Conservation (phyloP, 2,888 invertebrate genomes). For the Furcula furcula region DNA sequence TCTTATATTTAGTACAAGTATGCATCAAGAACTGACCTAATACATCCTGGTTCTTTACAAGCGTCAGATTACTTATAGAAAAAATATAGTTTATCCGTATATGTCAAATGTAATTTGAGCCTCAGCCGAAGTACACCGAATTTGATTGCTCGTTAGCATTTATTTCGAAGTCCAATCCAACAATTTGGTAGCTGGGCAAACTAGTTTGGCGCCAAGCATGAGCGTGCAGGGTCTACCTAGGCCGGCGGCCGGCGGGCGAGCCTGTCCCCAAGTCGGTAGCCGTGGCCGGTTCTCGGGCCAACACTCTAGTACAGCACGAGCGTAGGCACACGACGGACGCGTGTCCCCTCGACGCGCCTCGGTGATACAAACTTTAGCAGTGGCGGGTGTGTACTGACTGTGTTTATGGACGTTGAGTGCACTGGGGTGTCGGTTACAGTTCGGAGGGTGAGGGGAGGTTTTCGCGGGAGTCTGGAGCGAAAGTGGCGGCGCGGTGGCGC, state of each 20-base stretch:
- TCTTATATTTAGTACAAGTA: too few species aligned
- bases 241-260: constrained; percentile 41
- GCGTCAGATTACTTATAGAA: too few species aligned
- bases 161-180: neutral
- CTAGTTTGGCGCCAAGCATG: neutral
- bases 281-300: constrained; percentile 45
- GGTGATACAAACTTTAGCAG: constrained; percentile 44
- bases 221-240: constrained; percentile 26
- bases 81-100: too few species aligned
- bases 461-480: constrained; percentile 57
- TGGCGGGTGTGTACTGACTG: constrained; percentile 48
- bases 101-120: too few species aligned
- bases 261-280: constrained; percentile 56
- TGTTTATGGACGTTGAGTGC: constrained; percentile 47
- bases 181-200: constrained; percentile 1
- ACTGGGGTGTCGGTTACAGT: constrained; percentile 35
- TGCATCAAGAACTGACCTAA: too few species aligned
- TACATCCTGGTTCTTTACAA: too few species aligned
- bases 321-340: constrained; percentile 66
- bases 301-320: constrained; percentile 68
- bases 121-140: neutral
- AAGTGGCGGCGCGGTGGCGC: constrained; percentile 47
- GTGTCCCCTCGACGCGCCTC: constrained; percentile 52
- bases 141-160: neutral
- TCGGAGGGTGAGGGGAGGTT: constrained; percentile 40